A percentile compares a stretch with the other conserved stretches of the same genome.
Evolutionary conservation across 1,140 invertebrate genomes (phyloP).

Genomic region (Cotesia chilonis): DNA sequence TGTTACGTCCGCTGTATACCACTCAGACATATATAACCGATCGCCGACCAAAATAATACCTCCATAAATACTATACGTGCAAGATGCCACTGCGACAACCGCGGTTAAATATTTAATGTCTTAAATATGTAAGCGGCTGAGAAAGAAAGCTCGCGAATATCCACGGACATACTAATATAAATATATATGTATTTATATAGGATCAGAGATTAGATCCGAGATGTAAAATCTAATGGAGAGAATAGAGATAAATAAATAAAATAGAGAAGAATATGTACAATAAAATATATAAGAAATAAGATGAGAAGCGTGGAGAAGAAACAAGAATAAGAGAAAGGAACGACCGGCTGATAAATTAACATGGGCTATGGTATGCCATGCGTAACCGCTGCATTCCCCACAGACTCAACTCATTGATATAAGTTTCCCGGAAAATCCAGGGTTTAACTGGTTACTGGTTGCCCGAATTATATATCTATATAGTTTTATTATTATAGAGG

Average conservation of each 20-base stretch:
- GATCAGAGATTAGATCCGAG: too few species aligned
- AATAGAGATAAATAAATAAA: too few species aligned
- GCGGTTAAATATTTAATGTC: slow-evolving; percentile 29
- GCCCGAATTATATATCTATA: slow-evolving; percentile 1
- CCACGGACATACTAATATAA: too few species aligned
- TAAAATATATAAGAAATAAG: slow-evolving; percentile 20
- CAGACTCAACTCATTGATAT: background rate
- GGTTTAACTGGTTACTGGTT: background rate
- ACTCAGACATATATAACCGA: background rate
- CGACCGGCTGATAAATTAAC: background rate
- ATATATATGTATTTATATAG: slow-evolving; percentile 9
- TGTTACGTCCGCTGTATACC: background rate
- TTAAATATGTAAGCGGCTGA: background rate
- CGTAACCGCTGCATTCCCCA: background rate
- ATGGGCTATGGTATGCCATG: background rate
- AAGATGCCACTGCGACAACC: slow-evolving; percentile 19
- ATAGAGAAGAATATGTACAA: background rate
- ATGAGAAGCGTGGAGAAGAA: background rate
- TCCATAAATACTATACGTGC: slow-evolving; percentile 29
- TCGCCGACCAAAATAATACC: slow-evolving; percentile 36
- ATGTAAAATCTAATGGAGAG: too few species aligned
- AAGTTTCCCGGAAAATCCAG: background rate
- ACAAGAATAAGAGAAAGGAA: too few species aligned
- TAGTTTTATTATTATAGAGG: background rate
- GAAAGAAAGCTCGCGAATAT: background rate